phyloP scores from a whole-genome alignment of 2,113 vertebrate genomes.

The Mormyrus iriodes region DNA sequence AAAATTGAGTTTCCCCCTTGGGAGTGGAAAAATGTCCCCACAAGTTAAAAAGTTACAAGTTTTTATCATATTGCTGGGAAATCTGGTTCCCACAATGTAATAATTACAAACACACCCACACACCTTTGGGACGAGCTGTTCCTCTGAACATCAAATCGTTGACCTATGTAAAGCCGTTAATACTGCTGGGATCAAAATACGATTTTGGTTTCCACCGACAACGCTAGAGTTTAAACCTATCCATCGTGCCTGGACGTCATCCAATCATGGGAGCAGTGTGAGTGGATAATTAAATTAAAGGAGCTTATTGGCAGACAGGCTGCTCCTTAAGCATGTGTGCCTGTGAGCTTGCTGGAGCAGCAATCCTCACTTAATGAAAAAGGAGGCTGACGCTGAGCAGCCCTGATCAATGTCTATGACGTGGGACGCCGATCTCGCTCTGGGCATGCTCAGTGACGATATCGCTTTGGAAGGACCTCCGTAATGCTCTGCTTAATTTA shows the following conservation, averaged over 20 bases:
- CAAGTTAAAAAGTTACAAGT: background rate
- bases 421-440: background rate
- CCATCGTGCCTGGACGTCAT: conserved; percentile 35
- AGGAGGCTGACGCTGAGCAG: conserved; percentile 19
- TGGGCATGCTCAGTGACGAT: background rate
- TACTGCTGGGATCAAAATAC: background rate
- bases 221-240: conserved; percentile 22
- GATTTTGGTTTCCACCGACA: conserved; percentile 23
- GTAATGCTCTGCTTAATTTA: background rate
- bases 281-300: conserved; percentile 36
- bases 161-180: background rate
- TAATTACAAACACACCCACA: background rate
- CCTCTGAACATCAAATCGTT: background rate
- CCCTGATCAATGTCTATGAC: background rate
- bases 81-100: background rate
- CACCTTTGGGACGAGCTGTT: background rate
- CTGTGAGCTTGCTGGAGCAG: conserved; percentile 46
- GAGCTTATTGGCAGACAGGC: conserved; percentile 42
- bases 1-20: background rate
- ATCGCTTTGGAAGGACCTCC: background rate
- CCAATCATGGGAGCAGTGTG: conserved; percentile 33
- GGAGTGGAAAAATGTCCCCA: background rate
- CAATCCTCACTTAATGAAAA: conserved; percentile 34
- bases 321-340: conserved; percentile 48
- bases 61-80: background rate